phyloP scores from a whole-genome alignment of 2,888 invertebrate species.

The Cremastinae sp. region DNA sequence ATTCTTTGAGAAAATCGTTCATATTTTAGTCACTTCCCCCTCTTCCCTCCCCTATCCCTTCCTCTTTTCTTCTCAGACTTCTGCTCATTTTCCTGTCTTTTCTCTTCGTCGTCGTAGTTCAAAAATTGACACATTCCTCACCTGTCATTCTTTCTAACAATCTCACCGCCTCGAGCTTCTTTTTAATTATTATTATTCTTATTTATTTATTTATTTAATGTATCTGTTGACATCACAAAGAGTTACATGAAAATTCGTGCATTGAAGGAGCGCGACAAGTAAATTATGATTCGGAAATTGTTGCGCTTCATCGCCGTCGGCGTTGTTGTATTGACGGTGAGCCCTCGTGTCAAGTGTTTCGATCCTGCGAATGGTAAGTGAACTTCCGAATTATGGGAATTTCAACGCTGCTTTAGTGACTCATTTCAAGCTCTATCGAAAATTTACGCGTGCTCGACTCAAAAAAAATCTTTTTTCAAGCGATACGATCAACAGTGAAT shows the following conservation, averaged over 20 bases:
- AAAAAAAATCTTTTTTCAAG: too few species aligned
- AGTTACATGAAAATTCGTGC: not conserved
- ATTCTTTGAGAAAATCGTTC: constrained; percentile 60
- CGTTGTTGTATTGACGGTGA: constrained; percentile 25
- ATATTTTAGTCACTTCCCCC: constrained; percentile 34
- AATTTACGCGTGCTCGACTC: too few species aligned
- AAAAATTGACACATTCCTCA: not conserved
- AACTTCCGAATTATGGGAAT: not conserved
- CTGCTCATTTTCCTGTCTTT: not conserved
- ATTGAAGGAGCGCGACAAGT: too few species aligned
- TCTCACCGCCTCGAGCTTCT: not conserved
- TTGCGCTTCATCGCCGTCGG: not conserved
- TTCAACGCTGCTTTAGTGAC: too few species aligned
- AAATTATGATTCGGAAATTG: constrained; percentile 21
- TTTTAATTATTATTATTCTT: too few species aligned
- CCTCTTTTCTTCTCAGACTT: constrained; percentile 7
- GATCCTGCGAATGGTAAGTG: constrained; percentile 41
- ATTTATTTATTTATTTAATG: too few species aligned
- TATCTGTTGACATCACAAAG: too few species aligned
- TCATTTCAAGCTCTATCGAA: too few species aligned
- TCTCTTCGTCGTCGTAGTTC: not conserved
- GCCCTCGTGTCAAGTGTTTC: constrained; percentile 12
- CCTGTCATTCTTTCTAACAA: not conserved
- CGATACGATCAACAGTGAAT: too few species aligned
- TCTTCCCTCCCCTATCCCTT: constrained; percentile 10